phyloP scores from a whole-genome alignment of 2,113 vertebrate genomes.

The Rhabdomys dilectus region DNA sequence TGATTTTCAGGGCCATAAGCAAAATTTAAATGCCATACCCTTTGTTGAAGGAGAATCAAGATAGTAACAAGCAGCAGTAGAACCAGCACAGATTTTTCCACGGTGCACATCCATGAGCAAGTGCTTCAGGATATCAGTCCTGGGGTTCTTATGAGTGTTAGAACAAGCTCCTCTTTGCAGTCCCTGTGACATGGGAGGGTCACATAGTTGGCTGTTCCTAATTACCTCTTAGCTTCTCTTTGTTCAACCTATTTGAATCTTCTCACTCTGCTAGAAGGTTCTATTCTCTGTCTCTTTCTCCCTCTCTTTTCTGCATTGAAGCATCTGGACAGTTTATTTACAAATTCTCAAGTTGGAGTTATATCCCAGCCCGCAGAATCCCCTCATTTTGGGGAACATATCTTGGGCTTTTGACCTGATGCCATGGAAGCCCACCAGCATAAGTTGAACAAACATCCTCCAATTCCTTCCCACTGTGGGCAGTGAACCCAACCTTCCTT shows the following conservation, averaged over 20 bases:
- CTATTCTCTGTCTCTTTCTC: background rate
- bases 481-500: background rate
- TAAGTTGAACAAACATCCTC: background rate
- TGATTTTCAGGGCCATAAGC: background rate
- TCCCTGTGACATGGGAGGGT: background rate
- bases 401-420: background rate
- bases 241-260: background rate
- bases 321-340: background rate
- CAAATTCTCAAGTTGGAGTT: background rate
- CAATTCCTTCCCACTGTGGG: background rate
- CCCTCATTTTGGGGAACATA: background rate
- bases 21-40: background rate
- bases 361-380: background rate
- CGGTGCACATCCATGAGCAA: fast-evolving
- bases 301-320: slow-evolving; percentile 16
- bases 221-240: background rate
- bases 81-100: background rate
- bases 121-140: background rate
- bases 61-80: background rate
- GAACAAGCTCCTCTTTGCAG: background rate
- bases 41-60: background rate
- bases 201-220: background rate
- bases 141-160: background rate
- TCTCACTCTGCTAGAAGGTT: background rate
- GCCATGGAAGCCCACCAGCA: background rate